Percentiles rank a stretch among this genome's conserved stretches.
phyloP scores from a whole-genome alignment of 2,797 vertebrate species.

The Hafferia zeledoni region DNA sequence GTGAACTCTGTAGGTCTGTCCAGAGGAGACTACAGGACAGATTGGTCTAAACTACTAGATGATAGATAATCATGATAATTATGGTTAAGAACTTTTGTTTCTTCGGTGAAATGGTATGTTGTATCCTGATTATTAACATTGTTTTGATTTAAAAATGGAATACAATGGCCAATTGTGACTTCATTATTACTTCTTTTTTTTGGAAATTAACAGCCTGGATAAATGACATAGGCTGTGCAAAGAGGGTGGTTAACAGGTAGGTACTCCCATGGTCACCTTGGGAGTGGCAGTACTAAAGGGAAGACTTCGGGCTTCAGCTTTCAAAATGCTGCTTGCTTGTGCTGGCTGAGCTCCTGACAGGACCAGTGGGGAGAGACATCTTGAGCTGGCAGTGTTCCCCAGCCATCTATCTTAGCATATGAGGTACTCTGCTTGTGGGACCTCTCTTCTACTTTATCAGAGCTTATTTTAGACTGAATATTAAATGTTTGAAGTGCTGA shows the following conservation, averaged over 20 bases:
- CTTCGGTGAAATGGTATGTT: background rate
- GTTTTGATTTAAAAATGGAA: background rate
- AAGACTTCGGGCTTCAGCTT: background rate
- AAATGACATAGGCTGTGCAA: background rate
- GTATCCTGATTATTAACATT: background rate
- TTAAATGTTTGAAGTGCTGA: background rate
- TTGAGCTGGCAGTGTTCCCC: background rate
- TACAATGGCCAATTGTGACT: rapidly evolving
- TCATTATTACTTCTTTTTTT: background rate
- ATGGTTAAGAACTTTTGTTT: background rate
- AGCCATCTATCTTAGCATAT: background rate
- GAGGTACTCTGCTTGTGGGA: background rate
- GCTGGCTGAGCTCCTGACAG: background rate
- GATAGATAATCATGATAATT: background rate
- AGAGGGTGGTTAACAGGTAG: background rate
- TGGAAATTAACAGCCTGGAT: background rate
- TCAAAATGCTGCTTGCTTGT: background rate
- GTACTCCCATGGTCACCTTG: background rate
- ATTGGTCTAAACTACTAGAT: background rate
- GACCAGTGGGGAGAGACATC: background rate
- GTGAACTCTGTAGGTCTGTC: background rate
- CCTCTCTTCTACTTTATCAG: background rate
- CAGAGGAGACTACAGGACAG: background rate
- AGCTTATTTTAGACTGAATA: background rate
- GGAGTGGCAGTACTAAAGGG: background rate